These are phyloP conservation scores for Catajapyx aquilonaris DNA, from an alignment of 1,140 invertebrate species.

Conservation along the genomic window DNA sequence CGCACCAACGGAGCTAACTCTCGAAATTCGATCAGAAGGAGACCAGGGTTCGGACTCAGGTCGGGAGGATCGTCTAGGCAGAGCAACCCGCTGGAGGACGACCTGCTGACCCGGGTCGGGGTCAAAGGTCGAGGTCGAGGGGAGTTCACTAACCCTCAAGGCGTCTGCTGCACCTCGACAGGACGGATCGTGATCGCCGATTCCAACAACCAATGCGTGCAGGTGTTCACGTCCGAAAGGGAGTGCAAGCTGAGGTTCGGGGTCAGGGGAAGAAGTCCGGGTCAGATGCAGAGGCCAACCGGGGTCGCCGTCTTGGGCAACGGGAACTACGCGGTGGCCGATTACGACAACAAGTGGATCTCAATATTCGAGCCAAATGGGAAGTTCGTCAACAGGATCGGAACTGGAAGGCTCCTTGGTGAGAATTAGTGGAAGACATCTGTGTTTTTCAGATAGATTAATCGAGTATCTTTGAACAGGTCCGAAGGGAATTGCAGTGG, in stretches of 20 bases:
- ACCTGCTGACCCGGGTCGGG: constrained; percentile 24
- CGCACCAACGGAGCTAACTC: not conserved
- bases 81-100: constrained; percentile 26
- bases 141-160: constrained; percentile 36
- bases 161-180: constrained; percentile 20
- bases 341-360: constrained; percentile 36
- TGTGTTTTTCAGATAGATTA: not conserved
- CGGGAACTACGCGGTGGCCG: constrained; percentile 32
- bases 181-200: constrained; percentile 29
- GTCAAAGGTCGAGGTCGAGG: constrained; percentile 27
- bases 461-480: constrained; percentile 10
- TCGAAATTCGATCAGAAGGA: not conserved
- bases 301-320: constrained; percentile 27
- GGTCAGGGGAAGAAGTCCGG: constrained; percentile 24
- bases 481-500: constrained; percentile 30
- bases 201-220: constrained; percentile 33
- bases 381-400: constrained; percentile 30
- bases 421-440: constrained; percentile 1
- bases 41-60: not conserved
- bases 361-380: constrained; percentile 30
- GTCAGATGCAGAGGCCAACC: constrained; percentile 31
- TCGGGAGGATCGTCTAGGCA: constrained; percentile 12
- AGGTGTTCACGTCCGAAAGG: constrained; percentile 21
- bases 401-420: constrained; percentile 29
- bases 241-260: constrained; percentile 25